Evolutionary conservation across 2,888 invertebrate species (phyloP), one percentile per base, ranked within the genome.

Genomic region (Acheta domesticus): DNA sequence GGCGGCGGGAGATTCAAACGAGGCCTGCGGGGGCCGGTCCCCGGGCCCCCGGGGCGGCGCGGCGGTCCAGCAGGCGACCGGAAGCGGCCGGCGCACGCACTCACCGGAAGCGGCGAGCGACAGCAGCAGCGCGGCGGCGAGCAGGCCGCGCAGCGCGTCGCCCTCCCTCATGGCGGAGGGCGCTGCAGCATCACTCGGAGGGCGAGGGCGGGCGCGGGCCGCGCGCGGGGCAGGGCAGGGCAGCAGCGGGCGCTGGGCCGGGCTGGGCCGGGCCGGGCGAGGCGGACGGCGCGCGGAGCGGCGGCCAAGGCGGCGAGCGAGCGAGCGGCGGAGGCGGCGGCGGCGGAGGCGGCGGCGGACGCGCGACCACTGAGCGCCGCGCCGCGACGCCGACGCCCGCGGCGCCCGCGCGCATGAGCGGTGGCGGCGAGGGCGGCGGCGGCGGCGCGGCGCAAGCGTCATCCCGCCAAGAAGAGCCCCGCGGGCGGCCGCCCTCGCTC

Each of bases 281-380:
- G n/a, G 12, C 2, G 0, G n/a, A 0, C n/a, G 14, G 62, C 62
- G 5, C 5, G 62, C 62, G 62, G 3, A 0, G 62, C 5, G 62
- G 11, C 36, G 36, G 36, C 5, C 5, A 5, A 0, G 36, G 36
- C 36, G 62, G n/a, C 4, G 16, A 19, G 14, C 12, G 62, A 19
- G 16, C 16, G n/a, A 2, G 62, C 11, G 62, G 62, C 14, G 62
- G n/a, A 14, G n/a, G 62, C n/a, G 14, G 62, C 62, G n/a, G n/a
- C 16, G 62, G n/a, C 62, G n/a, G 62, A 62, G 14, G 62, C 62
- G n/a, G n/a, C 16, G 62, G n/a, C 62, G n/a, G 62, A 62, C 62
- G 62, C 62, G 62, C 62, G 62, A n/a, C 62, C 62, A 62, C 62
- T 62, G 62, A 62, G n/a, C 62, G 62, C 62, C 62, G 62, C 62